Evolutionary conservation across 2,797 vertebrate genomes (phyloP).

Genomic region (Mormyrops attenuatus): DNA sequence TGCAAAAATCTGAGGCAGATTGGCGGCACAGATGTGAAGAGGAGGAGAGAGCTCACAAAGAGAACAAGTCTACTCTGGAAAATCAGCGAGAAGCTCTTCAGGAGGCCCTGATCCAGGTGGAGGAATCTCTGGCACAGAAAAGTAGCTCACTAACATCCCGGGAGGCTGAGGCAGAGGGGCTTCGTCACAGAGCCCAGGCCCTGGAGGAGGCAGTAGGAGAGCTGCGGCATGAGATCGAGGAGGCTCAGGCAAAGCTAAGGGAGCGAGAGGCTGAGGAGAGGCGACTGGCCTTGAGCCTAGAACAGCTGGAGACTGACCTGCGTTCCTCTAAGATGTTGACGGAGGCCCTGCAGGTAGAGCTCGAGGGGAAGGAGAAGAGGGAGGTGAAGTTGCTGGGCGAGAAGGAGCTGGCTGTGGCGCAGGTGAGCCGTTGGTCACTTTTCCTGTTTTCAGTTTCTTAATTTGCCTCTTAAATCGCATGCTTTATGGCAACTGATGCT

Average conservation of each 20-base stretch:
- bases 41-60: conserved; percentile 55
- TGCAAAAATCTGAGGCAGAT: conserved; percentile 64
- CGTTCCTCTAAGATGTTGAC: conserved; percentile 74
- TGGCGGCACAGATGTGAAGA: conserved; percentile 60
- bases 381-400: conserved; percentile 78
- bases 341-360: conserved; percentile 70
- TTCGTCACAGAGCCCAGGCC: conserved; percentile 56
- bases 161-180: conserved; percentile 60
- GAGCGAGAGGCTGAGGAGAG: conserved; percentile 72
- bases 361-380: conserved; percentile 75
- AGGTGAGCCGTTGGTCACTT: conserved; percentile 44
- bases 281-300: conserved; percentile 68
- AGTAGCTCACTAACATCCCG: conserved; percentile 54
- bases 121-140: conserved; percentile 51
- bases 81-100: conserved; percentile 61
- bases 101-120: conserved; percentile 51
- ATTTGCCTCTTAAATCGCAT: background rate
- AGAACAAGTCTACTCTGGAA: conserved; percentile 57
- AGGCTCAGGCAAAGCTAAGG: conserved; percentile 58
- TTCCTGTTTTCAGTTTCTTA: background rate
- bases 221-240: conserved; percentile 59
- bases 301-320: conserved; percentile 83
- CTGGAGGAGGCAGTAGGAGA: conserved; percentile 68
- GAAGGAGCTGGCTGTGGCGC: conserved; percentile 77
- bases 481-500: background rate